phyloP scores from a whole-genome alignment of 2,797 vertebrate genomes.

The Enteromius trimaculatus region DNA sequence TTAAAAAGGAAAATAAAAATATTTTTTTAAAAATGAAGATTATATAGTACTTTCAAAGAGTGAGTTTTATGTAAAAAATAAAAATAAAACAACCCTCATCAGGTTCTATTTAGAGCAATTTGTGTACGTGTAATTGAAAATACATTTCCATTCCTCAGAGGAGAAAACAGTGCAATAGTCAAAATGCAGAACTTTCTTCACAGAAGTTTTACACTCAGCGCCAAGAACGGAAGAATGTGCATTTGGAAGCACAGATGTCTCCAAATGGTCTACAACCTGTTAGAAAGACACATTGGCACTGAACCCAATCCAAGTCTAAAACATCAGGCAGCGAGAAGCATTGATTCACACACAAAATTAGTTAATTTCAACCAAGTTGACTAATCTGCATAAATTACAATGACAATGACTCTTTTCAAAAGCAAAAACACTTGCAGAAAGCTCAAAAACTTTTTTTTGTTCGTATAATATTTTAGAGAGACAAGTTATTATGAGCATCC shows the following conservation, averaged over 20 bases:
- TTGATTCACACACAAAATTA: constrained; percentile 20
- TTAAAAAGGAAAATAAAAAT: neutral
- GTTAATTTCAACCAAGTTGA: constrained; percentile 31
- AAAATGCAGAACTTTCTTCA: constrained; percentile 20
- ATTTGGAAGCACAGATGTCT: constrained; percentile 33
- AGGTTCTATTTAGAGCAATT: neutral
- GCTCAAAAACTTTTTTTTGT: neutral
- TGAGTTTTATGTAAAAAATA: neutral
- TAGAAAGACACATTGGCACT: constrained; percentile 40
- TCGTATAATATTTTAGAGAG: constrained; percentile 14
- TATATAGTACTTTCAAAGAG: neutral
- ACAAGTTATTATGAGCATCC: neutral
- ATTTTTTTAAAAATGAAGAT: neutral
- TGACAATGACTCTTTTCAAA: constrained; percentile 19
- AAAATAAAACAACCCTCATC: neutral
- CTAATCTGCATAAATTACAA: constrained; percentile 42
- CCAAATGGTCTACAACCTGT: constrained; percentile 41
- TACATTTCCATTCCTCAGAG: neutral
- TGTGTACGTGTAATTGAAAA: neutral
- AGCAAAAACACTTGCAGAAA: constrained; percentile 16
- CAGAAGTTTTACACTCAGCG: neutral
- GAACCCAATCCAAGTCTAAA: constrained; percentile 38
- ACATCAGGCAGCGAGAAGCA: constrained; percentile 24
- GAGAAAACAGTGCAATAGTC: neutral
- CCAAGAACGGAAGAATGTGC: neutral